Evolutionary conservation across 1,140 invertebrate genomes (phyloP).

Genomic region (Aphis gossypii): DNA sequence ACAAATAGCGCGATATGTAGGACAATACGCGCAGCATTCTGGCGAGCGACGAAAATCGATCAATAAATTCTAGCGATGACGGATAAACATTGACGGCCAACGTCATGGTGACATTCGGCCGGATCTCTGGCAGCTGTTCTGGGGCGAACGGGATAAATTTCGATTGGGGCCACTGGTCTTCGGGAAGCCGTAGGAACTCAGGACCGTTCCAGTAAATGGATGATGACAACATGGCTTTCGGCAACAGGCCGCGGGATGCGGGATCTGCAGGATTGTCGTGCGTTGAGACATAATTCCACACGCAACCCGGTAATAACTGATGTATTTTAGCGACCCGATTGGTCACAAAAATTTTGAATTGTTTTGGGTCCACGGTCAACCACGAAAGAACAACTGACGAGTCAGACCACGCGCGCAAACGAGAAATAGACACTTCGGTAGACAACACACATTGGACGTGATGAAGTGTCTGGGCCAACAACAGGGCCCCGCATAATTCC

Average conservation of each 20-base stretch:
- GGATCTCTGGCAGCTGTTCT: too few relatives aligned
- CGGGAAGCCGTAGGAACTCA: not conserved
- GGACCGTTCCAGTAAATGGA: not conserved
- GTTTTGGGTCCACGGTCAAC: not conserved
- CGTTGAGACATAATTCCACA: not conserved
- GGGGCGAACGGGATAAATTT: not conserved
- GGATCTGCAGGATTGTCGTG: too few relatives aligned
- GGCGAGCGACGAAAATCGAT: too few relatives aligned
- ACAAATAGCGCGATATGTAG: not conserved
- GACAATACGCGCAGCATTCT: not conserved
- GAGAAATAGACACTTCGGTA: not conserved
- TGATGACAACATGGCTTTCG: not conserved
- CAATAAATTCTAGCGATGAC: too few relatives aligned
- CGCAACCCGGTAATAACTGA: not conserved
- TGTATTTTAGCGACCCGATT: not conserved
- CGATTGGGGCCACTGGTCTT: not conserved
- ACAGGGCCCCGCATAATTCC: not conserved
- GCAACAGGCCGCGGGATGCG: too few relatives aligned
- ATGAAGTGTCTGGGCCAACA: not conserved
- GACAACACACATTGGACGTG: not conserved
- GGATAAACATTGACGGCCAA: too few relatives aligned
- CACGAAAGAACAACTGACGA: not conserved
- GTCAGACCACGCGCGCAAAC: not conserved
- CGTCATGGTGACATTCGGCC: too few relatives aligned
- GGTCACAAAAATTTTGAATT: slow-evolving; percentile 1